These are phyloP conservation scores for Acrobasis repandana DNA, from an alignment of 2,888 invertebrate genomes.

Conservation along the genomic window DNA sequence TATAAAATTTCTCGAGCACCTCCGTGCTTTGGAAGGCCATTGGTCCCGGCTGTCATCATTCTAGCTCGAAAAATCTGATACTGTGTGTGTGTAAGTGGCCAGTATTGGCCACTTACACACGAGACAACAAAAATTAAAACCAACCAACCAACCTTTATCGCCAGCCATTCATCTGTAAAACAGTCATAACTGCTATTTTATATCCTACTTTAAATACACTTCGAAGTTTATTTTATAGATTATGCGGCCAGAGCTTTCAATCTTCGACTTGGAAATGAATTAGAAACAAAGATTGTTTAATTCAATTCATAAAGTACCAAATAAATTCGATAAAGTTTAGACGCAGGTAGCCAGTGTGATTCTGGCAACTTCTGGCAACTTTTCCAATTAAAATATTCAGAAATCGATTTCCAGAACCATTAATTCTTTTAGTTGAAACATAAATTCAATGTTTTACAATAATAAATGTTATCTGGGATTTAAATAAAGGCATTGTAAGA, in stretches of 20 bases:
- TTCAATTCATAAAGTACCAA: conserved; percentile 9
- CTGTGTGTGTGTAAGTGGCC: too few species aligned
- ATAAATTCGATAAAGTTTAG: not conserved
- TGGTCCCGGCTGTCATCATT: too few species aligned
- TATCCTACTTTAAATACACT: not conserved
- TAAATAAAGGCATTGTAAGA: not conserved
- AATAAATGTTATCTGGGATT: not conserved
- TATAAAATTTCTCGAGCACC: too few species aligned
- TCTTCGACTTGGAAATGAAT: conserved; percentile 1
- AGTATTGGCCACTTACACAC: too few species aligned
- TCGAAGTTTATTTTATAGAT: not conserved
- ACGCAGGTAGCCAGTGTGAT: conserved; percentile 4
- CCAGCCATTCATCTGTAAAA: not conserved
- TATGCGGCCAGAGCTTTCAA: not conserved
- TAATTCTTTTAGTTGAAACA: not conserved
- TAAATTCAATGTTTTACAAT: not conserved
- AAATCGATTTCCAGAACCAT: conserved; percentile 1
- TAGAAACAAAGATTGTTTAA: not conserved
- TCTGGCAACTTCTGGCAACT: not conserved
- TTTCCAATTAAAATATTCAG: conserved; percentile 16
- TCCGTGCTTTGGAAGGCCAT: too few species aligned
- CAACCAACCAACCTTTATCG: too few species aligned
- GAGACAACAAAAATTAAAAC: too few species aligned
- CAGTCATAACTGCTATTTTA: not conserved
- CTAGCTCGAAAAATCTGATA: too few species aligned